Conservation (phyloP, 35 echinoderm and acorn worm species). For the Heliocidaris tuberculata region DNA sequence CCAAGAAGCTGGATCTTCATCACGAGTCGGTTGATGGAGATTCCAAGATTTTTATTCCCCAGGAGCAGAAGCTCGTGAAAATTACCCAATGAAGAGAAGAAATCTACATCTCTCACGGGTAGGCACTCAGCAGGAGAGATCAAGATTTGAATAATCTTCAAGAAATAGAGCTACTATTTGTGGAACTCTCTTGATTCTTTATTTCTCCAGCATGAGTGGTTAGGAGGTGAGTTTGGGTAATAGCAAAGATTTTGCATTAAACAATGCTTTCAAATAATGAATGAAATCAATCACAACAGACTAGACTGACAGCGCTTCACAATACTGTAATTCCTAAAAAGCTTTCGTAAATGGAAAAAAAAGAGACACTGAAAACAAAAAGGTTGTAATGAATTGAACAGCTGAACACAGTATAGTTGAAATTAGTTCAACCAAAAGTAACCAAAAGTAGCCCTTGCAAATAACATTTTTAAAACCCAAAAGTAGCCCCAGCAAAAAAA, state of each 20-base stretch:
- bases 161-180: neutral
- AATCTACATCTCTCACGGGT: neutral
- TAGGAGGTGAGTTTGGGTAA: neutral
- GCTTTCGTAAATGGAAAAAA: too few species aligned
- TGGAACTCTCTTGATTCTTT: neutral
- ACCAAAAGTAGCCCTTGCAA: too few species aligned
- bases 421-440: too few species aligned
- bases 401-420: too few species aligned
- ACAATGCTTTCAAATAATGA: neutral
- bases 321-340: too few species aligned
- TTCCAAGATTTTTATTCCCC: neutral
- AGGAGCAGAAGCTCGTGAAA: neutral
- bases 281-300: neutral
- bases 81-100: constrained; percentile 1
- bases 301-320: too few species aligned
- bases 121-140: neutral
- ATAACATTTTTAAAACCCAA: too few species aligned
- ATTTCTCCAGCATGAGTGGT: neutral
- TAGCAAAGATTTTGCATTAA: too few species aligned
- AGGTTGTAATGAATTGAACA: too few species aligned
- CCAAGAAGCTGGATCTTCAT: neutral
- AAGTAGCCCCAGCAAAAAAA: neutral
- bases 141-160: neutral
- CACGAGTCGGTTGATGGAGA: neutral
- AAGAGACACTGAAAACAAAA: too few species aligned